Evolutionary conservation across 2,888 invertebrate genomes (phyloP).

Genomic region (Netelia inedita): DNA sequence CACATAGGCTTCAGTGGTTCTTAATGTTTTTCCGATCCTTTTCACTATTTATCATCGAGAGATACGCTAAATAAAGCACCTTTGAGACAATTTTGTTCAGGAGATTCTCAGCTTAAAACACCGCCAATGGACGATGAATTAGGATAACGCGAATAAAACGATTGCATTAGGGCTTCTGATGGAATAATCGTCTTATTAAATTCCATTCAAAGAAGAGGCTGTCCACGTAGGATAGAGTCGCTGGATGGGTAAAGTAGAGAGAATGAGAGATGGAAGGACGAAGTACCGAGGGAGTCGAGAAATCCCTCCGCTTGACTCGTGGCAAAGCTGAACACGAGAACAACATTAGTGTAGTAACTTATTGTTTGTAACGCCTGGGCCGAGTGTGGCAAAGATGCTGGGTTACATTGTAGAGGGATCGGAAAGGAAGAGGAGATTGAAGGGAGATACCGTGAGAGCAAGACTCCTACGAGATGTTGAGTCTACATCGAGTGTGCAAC

Average conservation of each 20-base stretch:
- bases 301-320: conserved; percentile 62
- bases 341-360: conserved; percentile 84
- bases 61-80: neutral
- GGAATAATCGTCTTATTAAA: conserved; percentile 50
- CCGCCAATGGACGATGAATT: conserved; percentile 20
- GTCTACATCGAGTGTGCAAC: conserved; percentile 37
- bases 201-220: conserved; percentile 37
- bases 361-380: conserved; percentile 80
- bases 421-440: conserved; percentile 44
- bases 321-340: conserved; percentile 80
- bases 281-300: conserved; percentile 38
- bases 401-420: conserved; percentile 26
- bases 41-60: neutral
- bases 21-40: neutral
- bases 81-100: conserved; percentile 15
- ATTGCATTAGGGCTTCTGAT: conserved; percentile 28
- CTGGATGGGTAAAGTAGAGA: neutral
- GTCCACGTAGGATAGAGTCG: conserved; percentile 14
- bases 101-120: neutral
- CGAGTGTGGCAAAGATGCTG: conserved; percentile 45
- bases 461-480: conserved; percentile 66
- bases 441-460: conserved; percentile 40
- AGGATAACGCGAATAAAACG: conserved; percentile 3
- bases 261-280: conserved; percentile 68
- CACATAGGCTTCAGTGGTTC: neutral